Percentiles rank a stretch among this genome's conserved stretches.
These are phyloP conservation scores for Saguinus imperator DNA, from an alignment of 2,113 vertebrate species.

Conservation along the genomic window DNA sequence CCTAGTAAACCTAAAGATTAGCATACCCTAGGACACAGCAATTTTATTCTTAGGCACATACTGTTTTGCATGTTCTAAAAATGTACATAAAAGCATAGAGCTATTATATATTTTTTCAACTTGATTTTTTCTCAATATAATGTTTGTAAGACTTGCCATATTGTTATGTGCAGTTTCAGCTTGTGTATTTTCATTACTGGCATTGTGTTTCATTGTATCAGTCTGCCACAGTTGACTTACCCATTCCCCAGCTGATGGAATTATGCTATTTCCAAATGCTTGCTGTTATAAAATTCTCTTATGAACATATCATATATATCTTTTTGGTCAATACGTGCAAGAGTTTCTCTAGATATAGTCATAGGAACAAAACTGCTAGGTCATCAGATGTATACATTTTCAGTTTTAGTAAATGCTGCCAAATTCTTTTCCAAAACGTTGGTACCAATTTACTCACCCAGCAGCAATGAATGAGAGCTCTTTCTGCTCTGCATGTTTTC, in stretches of 20 bases:
- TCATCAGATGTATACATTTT: neutral
- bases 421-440: neutral
- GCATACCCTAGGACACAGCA: neutral
- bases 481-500: neutral
- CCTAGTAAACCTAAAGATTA: constrained; percentile 32
- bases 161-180: neutral
- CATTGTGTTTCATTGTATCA: neutral
- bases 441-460: neutral
- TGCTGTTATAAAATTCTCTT: neutral
- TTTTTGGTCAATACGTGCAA: neutral
- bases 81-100: neutral
- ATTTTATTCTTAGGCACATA: constrained; percentile 40
- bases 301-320: neutral
- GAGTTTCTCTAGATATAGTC: neutral
- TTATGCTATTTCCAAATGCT: neutral
- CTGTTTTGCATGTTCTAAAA: constrained; percentile 15
- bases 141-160: neutral
- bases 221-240: neutral
- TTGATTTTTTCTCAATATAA: neutral
- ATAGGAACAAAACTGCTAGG: neutral
- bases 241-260: neutral
- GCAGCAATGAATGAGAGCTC: neutral
- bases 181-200: neutral
- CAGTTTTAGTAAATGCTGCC: neutral
- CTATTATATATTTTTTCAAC: neutral